Evolutionary conservation across 2,888 invertebrate species (phyloP), one percentile per base, ranked within the genome.

Genomic region (Tiliacea citrago): DNA sequence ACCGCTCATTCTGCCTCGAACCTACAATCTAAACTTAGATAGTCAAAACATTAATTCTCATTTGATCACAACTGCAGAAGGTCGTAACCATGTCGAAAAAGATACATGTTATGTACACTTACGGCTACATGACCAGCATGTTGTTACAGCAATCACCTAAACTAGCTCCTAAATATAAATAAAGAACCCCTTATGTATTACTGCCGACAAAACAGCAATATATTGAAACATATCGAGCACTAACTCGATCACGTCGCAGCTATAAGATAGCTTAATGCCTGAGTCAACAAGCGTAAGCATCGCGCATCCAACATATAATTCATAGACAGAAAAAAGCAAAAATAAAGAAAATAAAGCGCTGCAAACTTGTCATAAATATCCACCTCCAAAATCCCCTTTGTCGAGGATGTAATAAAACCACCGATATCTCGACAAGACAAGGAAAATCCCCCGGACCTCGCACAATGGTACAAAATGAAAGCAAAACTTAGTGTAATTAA

Each of bases 401-500:
- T 88, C 82, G 82, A 82, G 88, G 88, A 89, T 88, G 88, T 89
- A 92, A 92, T 91, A 92, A 90, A 91, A 90, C 89, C 91, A 73
- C 89, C 90, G 88, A 90, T 90, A 91, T 89, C 89, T 87, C 88
- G 84, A 91, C 93, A 89, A 91, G 90, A 92, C 92, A 91, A 89
- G 92, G 90, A 90, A 90, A 93, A 93, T 91, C 92, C 90, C 86
- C 90, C 85, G 87, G 83, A 86, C 87, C 83, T 86, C 86, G 84
- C 90, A 92, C 93, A 93, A 93, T 91, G 91, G 90, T 87, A 92
- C 92, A 92, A 92, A 94, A 93, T 92, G 94, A 93, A 94, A 94
- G 94, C 94, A 93, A 94, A 94, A 94, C 94, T 94, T 94, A 91
- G 88, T 88, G 92, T 93, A 93, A 96, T 96, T 96, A 96, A 96